phyloP scores from a whole-genome alignment of 2,797 vertebrate species.

The Sebastes iracundus region DNA sequence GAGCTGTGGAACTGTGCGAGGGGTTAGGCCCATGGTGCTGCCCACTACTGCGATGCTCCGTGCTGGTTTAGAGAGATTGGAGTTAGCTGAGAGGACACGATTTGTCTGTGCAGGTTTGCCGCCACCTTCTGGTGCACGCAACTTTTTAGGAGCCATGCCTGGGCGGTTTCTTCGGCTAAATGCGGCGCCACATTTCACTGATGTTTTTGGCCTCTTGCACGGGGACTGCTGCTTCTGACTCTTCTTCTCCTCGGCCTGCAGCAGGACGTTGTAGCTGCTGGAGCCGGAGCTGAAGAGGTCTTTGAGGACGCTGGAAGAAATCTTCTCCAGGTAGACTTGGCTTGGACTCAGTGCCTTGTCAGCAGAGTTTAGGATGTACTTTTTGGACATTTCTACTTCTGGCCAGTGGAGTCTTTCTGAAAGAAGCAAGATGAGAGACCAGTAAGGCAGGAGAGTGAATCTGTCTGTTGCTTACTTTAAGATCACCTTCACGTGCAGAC shows the following conservation, averaged over 20 bases:
- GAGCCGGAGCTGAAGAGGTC: slow-evolving; percentile 87
- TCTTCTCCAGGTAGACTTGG: slow-evolving; percentile 78
- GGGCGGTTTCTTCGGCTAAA: slow-evolving; percentile 52
- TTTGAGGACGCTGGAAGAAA: slow-evolving; percentile 84
- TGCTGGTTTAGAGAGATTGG: slow-evolving; percentile 61
- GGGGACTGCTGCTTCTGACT: slow-evolving; percentile 78
- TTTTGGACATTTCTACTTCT: slow-evolving; percentile 89
- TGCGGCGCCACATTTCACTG: slow-evolving; percentile 39
- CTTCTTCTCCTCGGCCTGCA: slow-evolving; percentile 83
- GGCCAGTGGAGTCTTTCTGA: slow-evolving; percentile 93
- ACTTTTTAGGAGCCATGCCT: slow-evolving; percentile 33
- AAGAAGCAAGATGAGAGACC: slow-evolving; percentile 14
- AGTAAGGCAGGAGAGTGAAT: not conserved
- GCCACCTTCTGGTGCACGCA: slow-evolving; percentile 47
- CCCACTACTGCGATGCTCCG: slow-evolving; percentile 76
- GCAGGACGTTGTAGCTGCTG: slow-evolving; percentile 88
- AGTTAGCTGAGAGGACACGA: slow-evolving; percentile 44
- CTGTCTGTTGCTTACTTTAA: slow-evolving; percentile 19
- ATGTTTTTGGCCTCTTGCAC: slow-evolving; percentile 65
- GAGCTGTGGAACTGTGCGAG: slow-evolving; percentile 64
- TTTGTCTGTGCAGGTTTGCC: slow-evolving; percentile 65
- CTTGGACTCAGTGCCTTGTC: slow-evolving; percentile 75
- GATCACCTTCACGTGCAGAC: slow-evolving; percentile 31
- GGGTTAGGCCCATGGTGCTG: slow-evolving; percentile 66
- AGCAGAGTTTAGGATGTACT: slow-evolving; percentile 83